Conservation (phyloP, 2,888 invertebrate species). For the Hypselothyrea guttata region DNA sequence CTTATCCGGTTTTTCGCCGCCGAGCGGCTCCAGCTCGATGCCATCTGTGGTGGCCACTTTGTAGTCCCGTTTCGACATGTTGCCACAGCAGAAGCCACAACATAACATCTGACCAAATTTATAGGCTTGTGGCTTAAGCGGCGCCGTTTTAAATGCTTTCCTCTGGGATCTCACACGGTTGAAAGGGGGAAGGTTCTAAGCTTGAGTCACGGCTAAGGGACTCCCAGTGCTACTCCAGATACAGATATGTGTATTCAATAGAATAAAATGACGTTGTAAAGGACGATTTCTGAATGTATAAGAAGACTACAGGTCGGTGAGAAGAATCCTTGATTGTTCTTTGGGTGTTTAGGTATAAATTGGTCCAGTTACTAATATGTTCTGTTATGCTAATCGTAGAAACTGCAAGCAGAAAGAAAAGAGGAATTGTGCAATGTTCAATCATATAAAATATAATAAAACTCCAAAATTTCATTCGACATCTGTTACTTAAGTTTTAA, state of each 20-base stretch:
- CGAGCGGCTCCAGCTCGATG: constrained; percentile 81
- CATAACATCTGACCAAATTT: constrained; percentile 81
- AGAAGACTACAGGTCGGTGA: constrained; percentile 63
- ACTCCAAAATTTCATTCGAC: too few relatives aligned
- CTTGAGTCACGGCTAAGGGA: not conserved
- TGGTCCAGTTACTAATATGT: constrained; percentile 64
- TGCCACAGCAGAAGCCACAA: constrained; percentile 82
- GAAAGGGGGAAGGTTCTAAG: constrained; percentile 5
- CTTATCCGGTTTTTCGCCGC: constrained; percentile 80
- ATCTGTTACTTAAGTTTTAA: too few relatives aligned
- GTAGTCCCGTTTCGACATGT: constrained; percentile 82
- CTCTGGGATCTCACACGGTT: constrained; percentile 9
- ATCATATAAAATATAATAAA: not conserved
- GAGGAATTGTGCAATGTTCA: not conserved
- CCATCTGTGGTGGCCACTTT: constrained; percentile 82
- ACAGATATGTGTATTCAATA: constrained; percentile 45
- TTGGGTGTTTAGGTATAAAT: constrained; percentile 52
- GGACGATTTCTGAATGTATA: constrained; percentile 10
- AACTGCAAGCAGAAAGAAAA: constrained; percentile 18
- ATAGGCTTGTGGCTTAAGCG: constrained; percentile 65
- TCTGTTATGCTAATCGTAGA: constrained; percentile 36
- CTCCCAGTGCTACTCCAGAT: too few relatives aligned
- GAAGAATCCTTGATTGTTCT: constrained; percentile 48
- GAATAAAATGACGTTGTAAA: constrained; percentile 41
- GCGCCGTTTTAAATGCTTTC: constrained; percentile 62